These are phyloP conservation scores for Apamea crenata DNA, from an alignment of 2,888 invertebrate species.

Conservation along the genomic window DNA sequence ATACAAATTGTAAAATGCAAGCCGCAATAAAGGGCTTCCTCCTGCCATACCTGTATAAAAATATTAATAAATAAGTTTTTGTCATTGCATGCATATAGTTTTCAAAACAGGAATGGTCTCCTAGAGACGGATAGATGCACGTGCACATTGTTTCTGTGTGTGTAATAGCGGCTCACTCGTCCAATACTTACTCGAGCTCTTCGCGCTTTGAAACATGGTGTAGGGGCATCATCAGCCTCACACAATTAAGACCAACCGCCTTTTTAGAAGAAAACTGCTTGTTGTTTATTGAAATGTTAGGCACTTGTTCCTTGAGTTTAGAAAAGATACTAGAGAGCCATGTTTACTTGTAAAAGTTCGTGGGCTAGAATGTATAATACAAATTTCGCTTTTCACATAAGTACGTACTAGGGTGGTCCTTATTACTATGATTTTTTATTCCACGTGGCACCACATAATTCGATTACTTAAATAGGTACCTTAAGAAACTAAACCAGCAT, in stretches of 20 bases:
- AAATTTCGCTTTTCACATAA: not conserved
- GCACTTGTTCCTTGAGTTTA: not conserved
- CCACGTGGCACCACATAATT: not conserved
- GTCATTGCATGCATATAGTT: not conserved
- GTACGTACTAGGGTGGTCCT: not conserved
- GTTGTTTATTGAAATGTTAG: not conserved
- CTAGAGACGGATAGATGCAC: not conserved
- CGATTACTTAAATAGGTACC: not conserved
- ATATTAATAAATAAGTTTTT: not conserved
- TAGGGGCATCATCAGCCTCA: not conserved
- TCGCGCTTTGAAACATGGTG: not conserved
- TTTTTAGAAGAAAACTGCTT: not conserved
- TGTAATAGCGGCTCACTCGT: not conserved
- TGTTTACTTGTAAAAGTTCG: not conserved
- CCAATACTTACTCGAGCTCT: not conserved
- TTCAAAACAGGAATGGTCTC: not conserved
- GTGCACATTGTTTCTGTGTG: not conserved
- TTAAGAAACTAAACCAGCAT: too few relatives aligned
- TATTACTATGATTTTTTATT: not conserved
- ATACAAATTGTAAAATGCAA: conserved; percentile 92
- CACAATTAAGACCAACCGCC: not conserved
- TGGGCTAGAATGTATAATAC: not conserved
- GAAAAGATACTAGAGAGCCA: not conserved
- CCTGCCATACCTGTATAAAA: conserved; percentile 92
- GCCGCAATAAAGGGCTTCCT: conserved; percentile 93